Percentiles rank a stretch among this genome's conserved stretches.
phyloP scores from a whole-genome alignment of 2,797 vertebrate species.

The Harpagifer antarcticus region DNA sequence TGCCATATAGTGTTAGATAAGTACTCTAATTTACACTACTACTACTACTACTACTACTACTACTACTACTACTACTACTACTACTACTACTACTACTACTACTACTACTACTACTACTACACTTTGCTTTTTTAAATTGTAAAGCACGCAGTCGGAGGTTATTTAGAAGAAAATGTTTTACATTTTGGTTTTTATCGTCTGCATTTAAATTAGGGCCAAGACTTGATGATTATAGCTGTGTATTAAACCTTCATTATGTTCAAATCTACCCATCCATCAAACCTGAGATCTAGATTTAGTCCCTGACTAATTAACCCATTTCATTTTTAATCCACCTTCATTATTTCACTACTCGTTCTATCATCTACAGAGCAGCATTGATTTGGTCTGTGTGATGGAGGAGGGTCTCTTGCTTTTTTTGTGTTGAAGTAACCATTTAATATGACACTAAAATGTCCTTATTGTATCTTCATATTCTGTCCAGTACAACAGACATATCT shows the following conservation, averaged over 20 bases:
- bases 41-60: too few species aligned
- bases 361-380: neutral
- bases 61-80: too few species aligned
- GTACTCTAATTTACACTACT: neutral
- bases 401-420: neutral
- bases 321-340: neutral
- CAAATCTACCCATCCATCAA: neutral
- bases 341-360: neutral
- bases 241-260: neutral
- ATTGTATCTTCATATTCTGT: neutral
- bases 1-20: neutral
- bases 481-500: neutral
- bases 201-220: neutral
- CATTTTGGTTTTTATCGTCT: neutral
- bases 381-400: neutral
- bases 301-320: neutral
- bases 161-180: neutral
- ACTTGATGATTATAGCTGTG: neutral
- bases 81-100: too few species aligned
- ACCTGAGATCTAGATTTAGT: neutral
- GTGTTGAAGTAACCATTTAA: neutral
- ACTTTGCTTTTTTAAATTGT: neutral
- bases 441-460: neutral
- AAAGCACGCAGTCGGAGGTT: neutral
- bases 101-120: too few species aligned